A percentile compares a stretch with the other conserved stretches of the same genome.
Evolutionary conservation across 2,113 vertebrate genomes (phyloP).

Genomic region (Rhinopomastus cyanomelas): DNA sequence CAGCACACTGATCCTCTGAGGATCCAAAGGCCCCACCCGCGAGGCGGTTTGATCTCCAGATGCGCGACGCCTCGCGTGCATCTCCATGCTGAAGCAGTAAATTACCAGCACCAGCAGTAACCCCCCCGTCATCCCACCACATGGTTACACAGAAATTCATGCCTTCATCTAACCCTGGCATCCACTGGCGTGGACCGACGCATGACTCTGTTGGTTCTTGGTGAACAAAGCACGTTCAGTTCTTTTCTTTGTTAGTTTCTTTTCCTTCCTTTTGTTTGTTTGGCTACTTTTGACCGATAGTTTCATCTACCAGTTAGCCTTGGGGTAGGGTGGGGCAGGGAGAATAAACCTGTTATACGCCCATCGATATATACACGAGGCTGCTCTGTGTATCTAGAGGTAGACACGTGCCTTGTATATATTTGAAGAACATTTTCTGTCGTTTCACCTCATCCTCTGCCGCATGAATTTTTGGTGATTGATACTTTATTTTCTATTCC

Average conservation of each 20-base stretch:
- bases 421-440: conserved; percentile 83
- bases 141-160: conserved; percentile 97
- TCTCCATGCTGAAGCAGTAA: conserved; percentile 43
- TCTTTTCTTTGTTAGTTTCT: conserved; percentile 62
- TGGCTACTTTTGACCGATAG: conserved; percentile 71
- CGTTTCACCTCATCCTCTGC: conserved; percentile 94
- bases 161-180: conserved; percentile 83
- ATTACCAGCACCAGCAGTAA: conserved; percentile 81
- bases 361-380: conserved; percentile 70
- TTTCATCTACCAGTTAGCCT: conserved; percentile 82
- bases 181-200: conserved; percentile 79
- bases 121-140: conserved; percentile 84
- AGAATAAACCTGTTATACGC: conserved; percentile 78
- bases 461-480: conserved; percentile 99
- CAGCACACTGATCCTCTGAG: conserved; percentile 19
- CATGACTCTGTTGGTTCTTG: conserved; percentile 77
- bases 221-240: conserved; percentile 72
- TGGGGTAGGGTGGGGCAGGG: conserved; percentile 67
- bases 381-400: conserved; percentile 61
- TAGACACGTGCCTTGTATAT: conserved; percentile 77
- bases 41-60: conserved; percentile 47
- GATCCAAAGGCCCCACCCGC: conserved; percentile 5
- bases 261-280: conserved; percentile 56
- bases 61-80: conserved; percentile 15
- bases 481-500: conserved; percentile 76